Conservation (phyloP, 2,113 vertebrate species). For the Atherinomorus stipes region DNA sequence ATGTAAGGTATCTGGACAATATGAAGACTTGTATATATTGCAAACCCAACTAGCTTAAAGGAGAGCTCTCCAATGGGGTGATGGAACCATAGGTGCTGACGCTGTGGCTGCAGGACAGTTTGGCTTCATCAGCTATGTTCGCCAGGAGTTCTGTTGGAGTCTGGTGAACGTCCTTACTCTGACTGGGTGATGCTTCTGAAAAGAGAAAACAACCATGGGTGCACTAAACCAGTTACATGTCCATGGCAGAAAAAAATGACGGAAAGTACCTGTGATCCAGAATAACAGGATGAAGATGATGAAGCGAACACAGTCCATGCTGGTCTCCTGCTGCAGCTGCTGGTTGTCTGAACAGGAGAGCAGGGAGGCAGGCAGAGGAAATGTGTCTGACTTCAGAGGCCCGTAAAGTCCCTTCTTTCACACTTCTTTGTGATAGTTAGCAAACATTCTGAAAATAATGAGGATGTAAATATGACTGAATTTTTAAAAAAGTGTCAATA, state of each 20-base stretch:
- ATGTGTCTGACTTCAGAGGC: no score
- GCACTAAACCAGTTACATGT: neutral
- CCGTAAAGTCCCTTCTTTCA: no score
- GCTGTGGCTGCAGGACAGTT: constrained; percentile 40
- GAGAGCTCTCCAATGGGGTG: constrained; percentile 1
- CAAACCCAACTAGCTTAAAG: constrained; percentile 35
- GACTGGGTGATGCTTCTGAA: constrained; percentile 17
- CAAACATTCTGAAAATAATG: no score
- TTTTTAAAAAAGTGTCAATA: no score
- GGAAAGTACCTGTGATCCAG: constrained; percentile 13
- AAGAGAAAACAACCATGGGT: neutral
- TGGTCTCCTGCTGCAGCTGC: neutral
- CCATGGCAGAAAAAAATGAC: neutral
- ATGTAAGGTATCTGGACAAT: constrained; percentile 13
- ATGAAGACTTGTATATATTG: constrained; percentile 7
- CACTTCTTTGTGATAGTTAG: no score
- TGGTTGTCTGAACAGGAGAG: no score
- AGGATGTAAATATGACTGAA: no score
- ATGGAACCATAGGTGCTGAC: constrained; percentile 43
- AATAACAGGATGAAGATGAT: neutral
- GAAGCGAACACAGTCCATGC: neutral
- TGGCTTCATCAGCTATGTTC: neutral
- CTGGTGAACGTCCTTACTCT: constrained; percentile 21
- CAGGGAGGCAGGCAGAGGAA: no score
- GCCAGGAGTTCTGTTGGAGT: constrained; percentile 14